Percentiles rank a stretch among this genome's conserved stretches.
These are phyloP conservation scores for Virgularia gustaviana DNA, from an alignment of 92 coral and sea anemone species.

Conservation along the genomic window DNA sequence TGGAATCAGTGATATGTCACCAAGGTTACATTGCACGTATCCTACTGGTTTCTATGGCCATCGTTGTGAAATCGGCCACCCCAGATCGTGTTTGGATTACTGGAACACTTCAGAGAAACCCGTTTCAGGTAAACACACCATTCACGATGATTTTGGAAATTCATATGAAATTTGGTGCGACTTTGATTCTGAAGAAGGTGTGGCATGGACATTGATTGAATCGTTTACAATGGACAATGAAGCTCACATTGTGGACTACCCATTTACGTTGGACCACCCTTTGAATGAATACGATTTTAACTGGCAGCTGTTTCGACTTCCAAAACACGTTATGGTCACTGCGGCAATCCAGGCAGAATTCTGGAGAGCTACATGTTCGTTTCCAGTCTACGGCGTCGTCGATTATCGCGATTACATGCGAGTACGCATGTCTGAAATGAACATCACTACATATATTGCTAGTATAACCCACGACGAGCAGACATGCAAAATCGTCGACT, in stretches of 20 bases:
- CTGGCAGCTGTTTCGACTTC: constrained; percentile 22
- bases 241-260: background rate
- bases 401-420: constrained; percentile 3
- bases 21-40: constrained; percentile 3
- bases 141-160: background rate
- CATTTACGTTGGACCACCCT: constrained; percentile 8
- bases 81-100: constrained; percentile 12
- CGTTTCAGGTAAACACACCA: background rate
- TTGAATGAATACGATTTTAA: background rate
- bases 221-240: background rate
- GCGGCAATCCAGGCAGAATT: background rate
- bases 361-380: constrained; percentile 24
- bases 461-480: background rate
- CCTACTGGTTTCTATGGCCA: constrained; percentile 19
- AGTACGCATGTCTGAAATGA: background rate
- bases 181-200: constrained; percentile 11
- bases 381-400: constrained; percentile 7
- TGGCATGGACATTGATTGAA: constrained; percentile 13
- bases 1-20: background rate
- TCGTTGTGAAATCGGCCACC: background rate
- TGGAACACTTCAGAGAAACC: constrained; percentile 1
- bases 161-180: constrained; percentile 10
- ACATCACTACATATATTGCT: background rate
- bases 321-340: background rate
- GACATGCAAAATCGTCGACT: background rate